phyloP scores from a whole-genome alignment of 2,797 vertebrate genomes.

The Catamblyrhynchus diadema region DNA sequence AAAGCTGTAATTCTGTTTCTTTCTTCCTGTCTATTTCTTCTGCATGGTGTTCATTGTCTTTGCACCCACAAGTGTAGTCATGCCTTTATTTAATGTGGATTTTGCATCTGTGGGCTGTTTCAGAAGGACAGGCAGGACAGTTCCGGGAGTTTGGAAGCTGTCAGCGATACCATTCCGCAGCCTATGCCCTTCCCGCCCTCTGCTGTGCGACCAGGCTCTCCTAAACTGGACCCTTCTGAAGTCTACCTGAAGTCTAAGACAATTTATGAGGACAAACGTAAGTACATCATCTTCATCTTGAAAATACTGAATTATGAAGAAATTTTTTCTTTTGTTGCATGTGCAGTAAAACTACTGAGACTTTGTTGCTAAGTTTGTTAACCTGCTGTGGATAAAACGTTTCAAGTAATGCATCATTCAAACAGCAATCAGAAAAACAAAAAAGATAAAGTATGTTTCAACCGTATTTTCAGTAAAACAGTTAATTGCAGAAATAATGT shows the following conservation, averaged over 20 bases:
- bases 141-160: conserved; percentile 80
- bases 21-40: background rate
- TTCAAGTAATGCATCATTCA: background rate
- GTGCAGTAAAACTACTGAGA: background rate
- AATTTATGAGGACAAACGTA: conserved; percentile 92
- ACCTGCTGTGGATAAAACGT: background rate
- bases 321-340: background rate
- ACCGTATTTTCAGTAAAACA: background rate
- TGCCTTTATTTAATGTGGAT: background rate
- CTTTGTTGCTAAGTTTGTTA: background rate
- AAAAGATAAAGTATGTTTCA: background rate
- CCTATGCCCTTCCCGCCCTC: conserved; percentile 83
- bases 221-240: conserved; percentile 92
- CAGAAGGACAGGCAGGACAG: conserved; percentile 85
- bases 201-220: conserved; percentile 82
- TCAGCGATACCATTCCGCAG: conserved; percentile 75
- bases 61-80: fast-evolving
- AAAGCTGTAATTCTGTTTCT: background rate
- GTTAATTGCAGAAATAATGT: background rate
- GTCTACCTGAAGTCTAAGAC: conserved; percentile 96
- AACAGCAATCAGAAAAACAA: background rate
- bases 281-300: conserved; percentile 65
- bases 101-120: conserved; percentile 27
- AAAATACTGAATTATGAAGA: background rate
- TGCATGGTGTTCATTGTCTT: background rate